phyloP scores from a whole-genome alignment of 2,113 vertebrate species.

The Planiliza haematocheilus region DNA sequence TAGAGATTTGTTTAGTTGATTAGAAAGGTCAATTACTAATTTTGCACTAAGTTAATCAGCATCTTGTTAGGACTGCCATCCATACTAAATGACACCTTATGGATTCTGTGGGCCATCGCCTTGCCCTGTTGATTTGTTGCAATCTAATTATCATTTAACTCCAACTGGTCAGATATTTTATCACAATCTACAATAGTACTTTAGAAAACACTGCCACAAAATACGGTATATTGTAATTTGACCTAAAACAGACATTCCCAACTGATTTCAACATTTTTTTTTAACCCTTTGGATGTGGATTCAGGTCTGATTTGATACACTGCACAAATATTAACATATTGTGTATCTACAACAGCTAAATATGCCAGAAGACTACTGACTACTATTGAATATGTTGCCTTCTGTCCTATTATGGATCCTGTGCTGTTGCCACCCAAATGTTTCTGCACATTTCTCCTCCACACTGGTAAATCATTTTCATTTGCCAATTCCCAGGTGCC shows the following conservation, averaged over 20 bases:
- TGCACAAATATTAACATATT: constrained; percentile 62
- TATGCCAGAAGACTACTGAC: constrained; percentile 38
- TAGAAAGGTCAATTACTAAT: constrained; percentile 90
- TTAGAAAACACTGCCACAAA: neutral
- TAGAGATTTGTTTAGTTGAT: constrained; percentile 89
- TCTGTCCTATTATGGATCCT: constrained; percentile 24
- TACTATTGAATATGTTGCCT: constrained; percentile 35
- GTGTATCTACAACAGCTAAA: constrained; percentile 37
- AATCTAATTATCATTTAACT: constrained; percentile 73
- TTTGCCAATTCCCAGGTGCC: constrained; percentile 56
- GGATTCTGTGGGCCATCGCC: constrained; percentile 72
- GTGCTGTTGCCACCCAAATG: constrained; percentile 4
- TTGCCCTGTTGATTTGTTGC: constrained; percentile 74
- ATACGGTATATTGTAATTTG: neutral
- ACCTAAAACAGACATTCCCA: constrained; percentile 1
- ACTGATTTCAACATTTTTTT: neutral
- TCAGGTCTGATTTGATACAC: constrained; percentile 43
- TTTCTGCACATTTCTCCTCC: constrained; percentile 28
- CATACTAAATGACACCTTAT: constrained; percentile 83
- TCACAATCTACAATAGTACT: constrained; percentile 2
- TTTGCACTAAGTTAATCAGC: constrained; percentile 89
- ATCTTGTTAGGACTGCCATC: constrained; percentile 83
- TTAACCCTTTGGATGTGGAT: constrained; percentile 25
- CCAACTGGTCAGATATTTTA: constrained; percentile 39
- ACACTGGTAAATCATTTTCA: constrained; percentile 49